A percentile compares a stretch with the other conserved stretches of the same genome.
Conservation (phyloP, 2,113 vertebrate genomes). For the Colaptes auratus region DNA sequence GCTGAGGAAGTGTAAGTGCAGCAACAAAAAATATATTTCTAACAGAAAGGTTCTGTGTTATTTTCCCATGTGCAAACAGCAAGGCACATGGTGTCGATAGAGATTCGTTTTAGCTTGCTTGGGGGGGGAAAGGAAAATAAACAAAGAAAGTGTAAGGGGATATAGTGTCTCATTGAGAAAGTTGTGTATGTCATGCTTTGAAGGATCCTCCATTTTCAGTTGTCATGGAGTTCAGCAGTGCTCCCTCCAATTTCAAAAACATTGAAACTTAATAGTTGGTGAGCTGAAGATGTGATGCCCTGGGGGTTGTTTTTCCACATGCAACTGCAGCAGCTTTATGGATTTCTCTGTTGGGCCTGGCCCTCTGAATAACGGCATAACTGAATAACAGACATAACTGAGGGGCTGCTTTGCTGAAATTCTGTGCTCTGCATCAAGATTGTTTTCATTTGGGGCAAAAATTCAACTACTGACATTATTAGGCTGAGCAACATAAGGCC, state of each 20-base stretch:
- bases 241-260: not conserved
- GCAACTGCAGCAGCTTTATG: not conserved
- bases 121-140: not conserved
- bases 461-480: not conserved
- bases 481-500: constrained; percentile 37
- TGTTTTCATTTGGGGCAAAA: constrained; percentile 4
- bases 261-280: not conserved
- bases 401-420: not conserved
- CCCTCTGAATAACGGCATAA: too few species aligned
- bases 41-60: not conserved
- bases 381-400: not conserved
- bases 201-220: not conserved
- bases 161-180: not conserved
- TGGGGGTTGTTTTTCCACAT: not conserved
- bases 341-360: not conserved
- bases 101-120: not conserved
- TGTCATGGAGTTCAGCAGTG: not conserved
- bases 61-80: not conserved
- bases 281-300: not conserved
- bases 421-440: not conserved
- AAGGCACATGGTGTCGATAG: not conserved
- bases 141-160: too few species aligned
- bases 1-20: not conserved
- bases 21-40: not conserved
- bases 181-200: not conserved